phyloP scores from a whole-genome alignment of 2,113 vertebrate species.

The Poicephalus meyeri region DNA sequence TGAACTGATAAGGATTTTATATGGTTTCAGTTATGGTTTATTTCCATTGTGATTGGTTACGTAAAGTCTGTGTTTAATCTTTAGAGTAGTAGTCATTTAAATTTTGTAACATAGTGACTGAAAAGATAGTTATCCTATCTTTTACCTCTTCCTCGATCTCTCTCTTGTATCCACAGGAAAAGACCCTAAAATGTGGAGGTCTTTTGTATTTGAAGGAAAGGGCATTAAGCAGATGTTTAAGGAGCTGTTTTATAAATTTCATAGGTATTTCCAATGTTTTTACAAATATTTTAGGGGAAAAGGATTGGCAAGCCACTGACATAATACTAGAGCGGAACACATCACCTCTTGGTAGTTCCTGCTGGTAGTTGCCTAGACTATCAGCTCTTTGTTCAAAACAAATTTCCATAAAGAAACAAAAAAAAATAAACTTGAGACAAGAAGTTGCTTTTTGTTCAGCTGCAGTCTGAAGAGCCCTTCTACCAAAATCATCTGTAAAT shows the following conservation, averaged over 20 bases:
- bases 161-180: background rate
- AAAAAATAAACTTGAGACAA: background rate
- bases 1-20: constrained; percentile 17
- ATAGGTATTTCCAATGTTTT: constrained; percentile 58
- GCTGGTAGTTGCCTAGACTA: background rate
- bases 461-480: constrained; percentile 8
- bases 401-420: background rate
- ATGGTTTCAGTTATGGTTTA: constrained; percentile 14
- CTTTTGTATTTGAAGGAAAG: constrained; percentile 48
- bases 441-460: constrained; percentile 18
- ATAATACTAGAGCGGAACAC: background rate
- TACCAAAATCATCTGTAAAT: background rate
- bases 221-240: constrained; percentile 64
- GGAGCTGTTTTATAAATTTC: constrained; percentile 62
- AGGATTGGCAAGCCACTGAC: constrained; percentile 47
- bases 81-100: background rate
- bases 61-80: constrained; percentile 52
- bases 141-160: background rate
- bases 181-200: background rate
- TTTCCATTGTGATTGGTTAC: constrained; percentile 12
- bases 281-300: constrained; percentile 33
- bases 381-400: constrained; percentile 11
- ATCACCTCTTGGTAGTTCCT: background rate
- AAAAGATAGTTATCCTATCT: background rate
- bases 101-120: background rate